Percentiles rank a stretch among this genome's conserved stretches.
Evolutionary conservation across 2,888 invertebrate species (phyloP).

Genomic region (Archips xylosteana): DNA sequence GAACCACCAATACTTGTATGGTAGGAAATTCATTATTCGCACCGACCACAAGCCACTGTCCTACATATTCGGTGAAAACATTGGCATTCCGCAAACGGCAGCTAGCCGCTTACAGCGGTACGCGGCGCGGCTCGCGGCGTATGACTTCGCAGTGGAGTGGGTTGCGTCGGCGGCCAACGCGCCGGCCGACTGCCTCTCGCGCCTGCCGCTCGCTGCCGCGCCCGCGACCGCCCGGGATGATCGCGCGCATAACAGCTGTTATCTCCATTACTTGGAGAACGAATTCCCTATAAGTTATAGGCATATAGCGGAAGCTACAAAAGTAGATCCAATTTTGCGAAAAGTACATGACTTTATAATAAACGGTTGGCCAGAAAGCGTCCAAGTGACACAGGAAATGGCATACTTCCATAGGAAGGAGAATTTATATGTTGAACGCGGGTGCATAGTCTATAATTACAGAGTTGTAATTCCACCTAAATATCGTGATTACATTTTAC

Average conservation of each 20-base stretch:
- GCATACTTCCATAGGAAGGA: slow-evolving; percentile 6
- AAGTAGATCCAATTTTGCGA: slow-evolving; percentile 15
- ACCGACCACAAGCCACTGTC: slow-evolving; percentile 5
- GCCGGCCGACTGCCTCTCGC: slow-evolving; percentile 21
- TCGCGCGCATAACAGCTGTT: background rate
- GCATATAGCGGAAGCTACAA: slow-evolving; percentile 15
- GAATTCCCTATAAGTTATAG: slow-evolving; percentile 21
- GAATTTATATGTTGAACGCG: slow-evolving; percentile 11
- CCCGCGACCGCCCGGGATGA: background rate
- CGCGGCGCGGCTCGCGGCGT: slow-evolving; percentile 4
- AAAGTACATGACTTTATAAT: slow-evolving; percentile 13
- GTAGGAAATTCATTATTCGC: slow-evolving; percentile 4
- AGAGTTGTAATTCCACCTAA: too few relatives aligned
- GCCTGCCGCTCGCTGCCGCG: slow-evolving; percentile 13
- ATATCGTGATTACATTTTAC: too few relatives aligned
- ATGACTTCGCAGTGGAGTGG: slow-evolving; percentile 6
- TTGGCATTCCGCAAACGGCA: slow-evolving; percentile 2
- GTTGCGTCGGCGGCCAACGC: slow-evolving; percentile 14
- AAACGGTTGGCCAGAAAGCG: slow-evolving; percentile 18
- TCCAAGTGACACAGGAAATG: background rate
- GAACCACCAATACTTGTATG: slow-evolving; percentile 3
- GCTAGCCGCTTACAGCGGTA: slow-evolving; percentile 4
- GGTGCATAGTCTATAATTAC: slow-evolving; percentile 2
- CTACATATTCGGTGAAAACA: slow-evolving; percentile 5
- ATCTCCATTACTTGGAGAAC: slow-evolving; percentile 15